Percentiles rank a stretch among this genome's conserved stretches.
phyloP scores from a whole-genome alignment of 2,888 invertebrate genomes.

The Amblyteles armatorius region DNA sequence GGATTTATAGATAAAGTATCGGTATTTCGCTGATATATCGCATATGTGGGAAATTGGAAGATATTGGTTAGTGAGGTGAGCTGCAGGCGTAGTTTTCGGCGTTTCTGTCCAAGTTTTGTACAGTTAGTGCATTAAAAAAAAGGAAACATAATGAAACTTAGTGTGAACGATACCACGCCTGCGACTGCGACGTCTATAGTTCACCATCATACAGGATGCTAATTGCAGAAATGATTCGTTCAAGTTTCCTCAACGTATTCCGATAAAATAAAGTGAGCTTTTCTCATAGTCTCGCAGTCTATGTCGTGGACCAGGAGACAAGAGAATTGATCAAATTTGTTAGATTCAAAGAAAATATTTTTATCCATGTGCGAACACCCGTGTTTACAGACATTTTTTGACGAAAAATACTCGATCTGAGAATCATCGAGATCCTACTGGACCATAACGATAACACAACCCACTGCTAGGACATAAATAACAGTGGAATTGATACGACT shows the following conservation, averaged over 20 bases:
- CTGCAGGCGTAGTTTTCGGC: not conserved
- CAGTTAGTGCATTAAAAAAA: too few species aligned
- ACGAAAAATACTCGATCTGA: not conserved
- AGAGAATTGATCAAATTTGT: too few species aligned
- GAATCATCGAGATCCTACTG: not conserved
- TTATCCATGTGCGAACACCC: not conserved
- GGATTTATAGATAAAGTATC: conserved; percentile 8
- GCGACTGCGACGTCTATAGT: too few species aligned
- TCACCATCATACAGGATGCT: too few species aligned
- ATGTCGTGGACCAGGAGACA: too few species aligned
- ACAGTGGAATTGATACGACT: not conserved
- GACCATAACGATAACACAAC: not conserved
- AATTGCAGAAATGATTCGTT: too few species aligned
- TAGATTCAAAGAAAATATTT: not conserved
- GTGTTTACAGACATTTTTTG: not conserved
- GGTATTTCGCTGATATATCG: conserved; percentile 6
- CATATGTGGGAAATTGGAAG: not conserved
- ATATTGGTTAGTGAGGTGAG: not conserved
- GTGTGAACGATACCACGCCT: too few species aligned
- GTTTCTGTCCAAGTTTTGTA: not conserved
- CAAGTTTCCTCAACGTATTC: too few species aligned
- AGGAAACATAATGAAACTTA: too few species aligned
- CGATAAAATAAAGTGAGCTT: too few species aligned
- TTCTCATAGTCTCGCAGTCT: too few species aligned
- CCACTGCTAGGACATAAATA: not conserved